These are phyloP conservation scores for Dryas iulia DNA, from an alignment of 1,140 invertebrate species.

Conservation along the genomic window DNA sequence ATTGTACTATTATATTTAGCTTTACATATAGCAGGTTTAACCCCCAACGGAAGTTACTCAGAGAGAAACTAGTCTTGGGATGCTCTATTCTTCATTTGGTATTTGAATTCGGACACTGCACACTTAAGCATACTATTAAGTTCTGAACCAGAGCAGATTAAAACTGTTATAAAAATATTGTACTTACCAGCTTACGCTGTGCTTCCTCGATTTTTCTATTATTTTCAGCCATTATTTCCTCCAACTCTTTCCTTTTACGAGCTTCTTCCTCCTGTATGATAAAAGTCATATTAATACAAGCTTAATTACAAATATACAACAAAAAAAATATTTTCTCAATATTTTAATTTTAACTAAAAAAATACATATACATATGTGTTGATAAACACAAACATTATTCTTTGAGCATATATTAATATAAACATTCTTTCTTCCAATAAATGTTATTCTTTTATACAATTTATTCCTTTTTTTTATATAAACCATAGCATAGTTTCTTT, in stretches of 20 bases:
- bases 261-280: slow-evolving; percentile 95
- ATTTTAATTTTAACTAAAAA: neutral
- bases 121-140: too few relatives aligned
- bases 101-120: too few relatives aligned
- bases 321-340: slow-evolving; percentile 5
- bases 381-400: neutral
- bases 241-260: slow-evolving; percentile 95
- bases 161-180: neutral
- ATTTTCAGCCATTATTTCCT: slow-evolving; percentile 98
- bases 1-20: too few relatives aligned
- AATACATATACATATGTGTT: neutral
- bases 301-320: slow-evolving; percentile 7
- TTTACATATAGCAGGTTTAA: too few relatives aligned
- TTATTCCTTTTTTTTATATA: neutral
- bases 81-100: too few relatives aligned
- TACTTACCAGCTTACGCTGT: slow-evolving; percentile 95
- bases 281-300: slow-evolving; percentile 60
- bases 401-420: neutral
- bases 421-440: neutral
- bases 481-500: neutral
- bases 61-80: too few relatives aligned
- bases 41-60: too few relatives aligned
- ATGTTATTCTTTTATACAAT: neutral
- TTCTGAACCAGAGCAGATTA: too few relatives aligned
- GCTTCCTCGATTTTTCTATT: slow-evolving; percentile 98